Percentiles rank a stretch among this genome's conserved stretches.
phyloP scores from a whole-genome alignment of 2,888 invertebrate species.

The Idaea biselata region DNA sequence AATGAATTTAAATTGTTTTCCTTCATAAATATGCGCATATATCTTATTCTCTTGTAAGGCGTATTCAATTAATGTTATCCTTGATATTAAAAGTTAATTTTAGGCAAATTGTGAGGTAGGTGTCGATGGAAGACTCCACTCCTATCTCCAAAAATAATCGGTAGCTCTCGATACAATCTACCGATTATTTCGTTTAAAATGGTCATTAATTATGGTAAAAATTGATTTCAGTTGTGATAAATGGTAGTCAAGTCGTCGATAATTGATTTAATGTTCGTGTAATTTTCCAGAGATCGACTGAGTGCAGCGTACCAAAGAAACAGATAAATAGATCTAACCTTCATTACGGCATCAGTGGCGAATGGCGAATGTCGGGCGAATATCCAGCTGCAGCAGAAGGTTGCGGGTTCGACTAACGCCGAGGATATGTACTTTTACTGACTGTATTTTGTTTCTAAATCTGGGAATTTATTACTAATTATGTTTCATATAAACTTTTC shows the following conservation, averaged over 20 bases:
- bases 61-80: conserved; percentile 57
- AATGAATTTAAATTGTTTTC: conserved; percentile 26
- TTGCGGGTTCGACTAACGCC: too few species aligned
- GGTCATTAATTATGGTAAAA: background rate
- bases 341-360: too few species aligned
- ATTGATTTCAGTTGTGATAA: background rate
- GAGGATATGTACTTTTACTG: too few species aligned
- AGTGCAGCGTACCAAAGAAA: too few species aligned
- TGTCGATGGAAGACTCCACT: conserved; percentile 27
- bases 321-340: too few species aligned
- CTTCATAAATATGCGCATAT: conserved; percentile 34
- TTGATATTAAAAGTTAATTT: conserved; percentile 60
- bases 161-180: conserved; percentile 12
- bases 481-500: too few species aligned
- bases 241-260: background rate
- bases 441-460: too few species aligned
- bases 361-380: too few species aligned
- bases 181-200: conserved; percentile 18
- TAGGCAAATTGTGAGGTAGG: conserved; percentile 52
- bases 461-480: too few species aligned
- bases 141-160: background rate
- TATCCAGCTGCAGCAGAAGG: too few species aligned
- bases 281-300: background rate
- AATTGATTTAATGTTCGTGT: background rate
- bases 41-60: conserved; percentile 23